Evolutionary conservation across 1,140 invertebrate genomes (phyloP).

Genomic region (Lepeophtheirus salmonis): DNA sequence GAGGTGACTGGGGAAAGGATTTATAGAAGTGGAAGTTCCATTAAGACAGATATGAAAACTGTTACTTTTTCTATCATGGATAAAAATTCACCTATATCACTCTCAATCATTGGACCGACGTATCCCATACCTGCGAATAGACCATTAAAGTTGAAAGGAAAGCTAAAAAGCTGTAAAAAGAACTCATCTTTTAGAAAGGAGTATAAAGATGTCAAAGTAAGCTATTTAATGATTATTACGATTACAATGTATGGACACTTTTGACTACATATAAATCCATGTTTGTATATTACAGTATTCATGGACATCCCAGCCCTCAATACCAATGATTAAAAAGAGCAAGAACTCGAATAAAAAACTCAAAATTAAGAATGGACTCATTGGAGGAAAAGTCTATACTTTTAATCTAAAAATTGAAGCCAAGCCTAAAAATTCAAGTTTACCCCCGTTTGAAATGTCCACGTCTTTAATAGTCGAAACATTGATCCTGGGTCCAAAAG

Average conservation of each 20-base stretch:
- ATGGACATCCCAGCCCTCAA: not conserved
- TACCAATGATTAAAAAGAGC: not conserved
- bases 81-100: too few relatives aligned
- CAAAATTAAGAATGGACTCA: not conserved
- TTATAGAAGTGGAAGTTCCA: too few relatives aligned
- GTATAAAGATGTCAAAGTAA: not conserved
- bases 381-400: not conserved
- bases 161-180: not conserved
- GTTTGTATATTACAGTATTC: not conserved
- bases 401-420: not conserved
- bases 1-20: too few relatives aligned
- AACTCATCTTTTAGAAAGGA: not conserved
- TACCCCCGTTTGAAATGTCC: not conserved
- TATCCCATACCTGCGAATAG: too few relatives aligned
- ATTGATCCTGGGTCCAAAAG: not conserved
- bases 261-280: too few relatives aligned
- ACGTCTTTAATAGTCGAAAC: not conserved
- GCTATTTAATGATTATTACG: too few relatives aligned
- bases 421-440: not conserved
- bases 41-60: too few relatives aligned
- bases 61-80: too few relatives aligned
- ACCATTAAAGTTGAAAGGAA: not conserved
- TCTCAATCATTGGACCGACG: too few relatives aligned
- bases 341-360: not conserved
- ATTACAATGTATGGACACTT: too few relatives aligned